Conservation (phyloP, 1,140 invertebrate genomes). For the Pollicipes pollicipes region DNA sequence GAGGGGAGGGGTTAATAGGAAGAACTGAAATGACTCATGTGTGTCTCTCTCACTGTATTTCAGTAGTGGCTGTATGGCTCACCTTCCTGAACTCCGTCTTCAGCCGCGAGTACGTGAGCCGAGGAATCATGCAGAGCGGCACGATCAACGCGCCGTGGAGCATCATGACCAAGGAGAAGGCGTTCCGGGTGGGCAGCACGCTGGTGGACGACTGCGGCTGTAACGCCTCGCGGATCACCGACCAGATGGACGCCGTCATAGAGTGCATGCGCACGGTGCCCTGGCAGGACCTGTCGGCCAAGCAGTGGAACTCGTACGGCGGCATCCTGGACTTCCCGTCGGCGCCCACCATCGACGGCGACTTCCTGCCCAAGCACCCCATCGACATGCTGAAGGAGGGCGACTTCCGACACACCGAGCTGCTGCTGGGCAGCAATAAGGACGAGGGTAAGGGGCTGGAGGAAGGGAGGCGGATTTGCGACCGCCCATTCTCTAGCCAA, state of each 20-base stretch:
- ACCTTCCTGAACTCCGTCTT: too few relatives aligned
- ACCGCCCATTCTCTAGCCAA: too few relatives aligned
- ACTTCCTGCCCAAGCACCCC: constrained; percentile 64
- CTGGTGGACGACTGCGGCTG: constrained; percentile 65
- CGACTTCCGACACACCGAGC: constrained; percentile 62
- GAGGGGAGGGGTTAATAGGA: too few relatives aligned
- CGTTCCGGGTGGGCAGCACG: constrained; percentile 51
- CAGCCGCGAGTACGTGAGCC: neutral
- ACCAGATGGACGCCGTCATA: constrained; percentile 36
- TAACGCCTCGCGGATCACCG: constrained; percentile 46
- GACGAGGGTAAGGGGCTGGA: constrained; percentile 81
- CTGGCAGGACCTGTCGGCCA: constrained; percentile 50
- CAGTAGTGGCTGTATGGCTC: too few relatives aligned
- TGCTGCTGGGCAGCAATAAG: constrained; percentile 67
- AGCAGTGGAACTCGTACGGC: constrained; percentile 78
- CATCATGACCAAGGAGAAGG: constrained; percentile 62
- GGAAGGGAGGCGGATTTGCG: too few relatives aligned
- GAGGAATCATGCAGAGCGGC: constrained; percentile 55
- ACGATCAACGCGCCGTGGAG: constrained; percentile 76
- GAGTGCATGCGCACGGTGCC: constrained; percentile 69
- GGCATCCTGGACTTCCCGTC: constrained; percentile 75
- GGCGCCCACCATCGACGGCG: constrained; percentile 67
- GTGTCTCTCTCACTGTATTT: too few relatives aligned
- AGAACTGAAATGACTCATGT: too few relatives aligned
- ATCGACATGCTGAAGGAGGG: constrained; percentile 58